A percentile compares a stretch with the other conserved stretches of the same genome.
These are phyloP conservation scores for Alexandromys fortis DNA, from an alignment of 2,113 vertebrate species.

Conservation along the genomic window DNA sequence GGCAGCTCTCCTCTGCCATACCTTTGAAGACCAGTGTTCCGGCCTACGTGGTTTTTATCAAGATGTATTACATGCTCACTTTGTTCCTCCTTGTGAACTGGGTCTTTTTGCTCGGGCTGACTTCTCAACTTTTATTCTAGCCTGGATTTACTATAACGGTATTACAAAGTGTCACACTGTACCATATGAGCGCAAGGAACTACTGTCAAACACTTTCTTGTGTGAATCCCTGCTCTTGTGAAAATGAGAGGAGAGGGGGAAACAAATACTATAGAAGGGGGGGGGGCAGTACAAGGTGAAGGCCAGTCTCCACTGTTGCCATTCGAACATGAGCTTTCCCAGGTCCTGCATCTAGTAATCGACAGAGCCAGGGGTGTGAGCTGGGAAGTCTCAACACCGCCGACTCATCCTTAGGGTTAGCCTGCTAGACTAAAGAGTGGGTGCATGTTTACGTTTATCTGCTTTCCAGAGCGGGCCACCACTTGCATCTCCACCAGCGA, in stretches of 20 bases:
- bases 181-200: background rate
- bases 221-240: background rate
- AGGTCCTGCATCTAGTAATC: background rate
- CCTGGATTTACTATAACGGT: background rate
- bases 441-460: background rate
- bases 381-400: background rate
- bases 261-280: background rate
- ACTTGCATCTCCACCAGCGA: background rate
- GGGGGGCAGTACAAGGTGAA: background rate
- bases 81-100: background rate
- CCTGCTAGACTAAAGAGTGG: background rate
- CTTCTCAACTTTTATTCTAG: background rate
- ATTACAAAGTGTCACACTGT: background rate
- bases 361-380: background rate
- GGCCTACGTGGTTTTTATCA: background rate
- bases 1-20: background rate
- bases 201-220: background rate
- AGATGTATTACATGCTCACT: background rate
- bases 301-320: background rate
- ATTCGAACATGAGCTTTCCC: background rate
- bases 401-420: background rate
- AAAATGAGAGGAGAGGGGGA: background rate
- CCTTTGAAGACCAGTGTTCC: background rate
- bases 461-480: background rate
- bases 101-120: background rate